Base-by-base conservation (phyloP, 2,113 vertebrate species). In the Ceyx melanurus region DNA sequence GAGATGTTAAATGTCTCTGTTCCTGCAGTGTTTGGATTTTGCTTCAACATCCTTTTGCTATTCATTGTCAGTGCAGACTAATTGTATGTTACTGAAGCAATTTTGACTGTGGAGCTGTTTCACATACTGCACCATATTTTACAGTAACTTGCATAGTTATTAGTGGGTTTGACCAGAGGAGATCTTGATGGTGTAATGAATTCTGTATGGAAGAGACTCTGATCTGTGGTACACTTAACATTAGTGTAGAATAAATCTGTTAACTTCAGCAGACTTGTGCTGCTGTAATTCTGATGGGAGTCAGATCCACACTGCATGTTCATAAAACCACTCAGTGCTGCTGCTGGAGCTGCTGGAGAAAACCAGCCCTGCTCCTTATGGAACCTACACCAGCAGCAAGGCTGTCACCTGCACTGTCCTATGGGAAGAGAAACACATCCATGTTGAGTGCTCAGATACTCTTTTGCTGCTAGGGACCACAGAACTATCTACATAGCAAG, bases 31-130 rank as follows among this genome's bases (percentile, higher is more conserved):
- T 66, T 25, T 58, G 67, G 77, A 66, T 93, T 85, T 94, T 87
- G 56, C 89, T 96, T 92, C 76, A 93, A 83, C 53, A 90, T 83
- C 65, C 45, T 87, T 88, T 90, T 81, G 31, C 73, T 93, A 61
- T 46, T 84, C 73, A 33, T 61, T 91, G 88, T 92, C 81, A 93
- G 73, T 4, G 85, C 61, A 74, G 56, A 82, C 77, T 93, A 97
- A 92, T 78, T 87, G 67, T 29, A 57, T 21, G 45, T 73, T 94
- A 82, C 28, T 0, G 2, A 1, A 90, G 82, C 81, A 77, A 76
- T 95, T 92, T 77, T 80, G 51, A 79, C 74, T 35, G 61, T 14
- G 58, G 77, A 93, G 60, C 21, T 72, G 73, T 76, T 94, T 88
- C 83, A 60, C 53, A 67, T 53, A 33, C 51, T 48, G n/a, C 60